Evolutionary conservation across 2,888 invertebrate species (phyloP).

Genomic region (Pseudoips prasinana): DNA sequence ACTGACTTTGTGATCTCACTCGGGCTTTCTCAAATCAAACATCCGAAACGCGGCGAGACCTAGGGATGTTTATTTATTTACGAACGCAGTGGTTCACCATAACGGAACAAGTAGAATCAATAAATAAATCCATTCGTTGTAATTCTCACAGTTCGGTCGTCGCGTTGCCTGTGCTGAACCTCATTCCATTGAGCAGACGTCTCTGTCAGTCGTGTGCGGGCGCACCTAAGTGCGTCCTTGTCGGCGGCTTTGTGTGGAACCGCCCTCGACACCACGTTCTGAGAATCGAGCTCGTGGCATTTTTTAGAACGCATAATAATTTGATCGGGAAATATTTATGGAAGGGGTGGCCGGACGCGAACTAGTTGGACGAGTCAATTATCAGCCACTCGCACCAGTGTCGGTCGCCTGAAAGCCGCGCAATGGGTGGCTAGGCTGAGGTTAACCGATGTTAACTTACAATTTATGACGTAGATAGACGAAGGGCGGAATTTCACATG

Average conservation of each 20-base stretch:
- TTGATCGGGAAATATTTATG: slow-evolving; percentile 82
- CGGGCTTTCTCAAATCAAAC: slow-evolving; percentile 43
- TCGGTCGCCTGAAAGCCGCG: slow-evolving; percentile 61
- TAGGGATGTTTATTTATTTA: slow-evolving; percentile 60
- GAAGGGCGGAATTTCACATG: slow-evolving; percentile 64
- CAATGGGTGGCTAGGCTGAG: slow-evolving; percentile 67
- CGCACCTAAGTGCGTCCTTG: slow-evolving; percentile 43
- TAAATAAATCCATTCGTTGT: slow-evolving; percentile 78
- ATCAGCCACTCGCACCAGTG: slow-evolving; percentile 54
- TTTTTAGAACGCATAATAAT: slow-evolving; percentile 79
- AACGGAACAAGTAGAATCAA: slow-evolving; percentile 74
- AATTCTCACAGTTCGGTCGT: slow-evolving; percentile 73
- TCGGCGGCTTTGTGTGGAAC: slow-evolving; percentile 69
- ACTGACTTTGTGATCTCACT: slow-evolving; percentile 28
- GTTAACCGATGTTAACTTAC: slow-evolving; percentile 54
- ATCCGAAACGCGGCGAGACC: slow-evolving; percentile 32
- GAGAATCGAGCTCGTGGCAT: slow-evolving; percentile 74
- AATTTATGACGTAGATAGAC: slow-evolving; percentile 67
- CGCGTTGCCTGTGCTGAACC: slow-evolving; percentile 60
- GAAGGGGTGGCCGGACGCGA: slow-evolving; percentile 74
- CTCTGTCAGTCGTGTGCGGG: slow-evolving; percentile 41
- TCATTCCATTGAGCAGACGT: slow-evolving; percentile 69
- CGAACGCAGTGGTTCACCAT: slow-evolving; percentile 53
- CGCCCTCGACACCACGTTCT: slow-evolving; percentile 70
- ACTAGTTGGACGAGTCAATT: slow-evolving; percentile 75